Conservation (phyloP, 2,888 invertebrate genomes). For the Trichogramma evanescens region DNA sequence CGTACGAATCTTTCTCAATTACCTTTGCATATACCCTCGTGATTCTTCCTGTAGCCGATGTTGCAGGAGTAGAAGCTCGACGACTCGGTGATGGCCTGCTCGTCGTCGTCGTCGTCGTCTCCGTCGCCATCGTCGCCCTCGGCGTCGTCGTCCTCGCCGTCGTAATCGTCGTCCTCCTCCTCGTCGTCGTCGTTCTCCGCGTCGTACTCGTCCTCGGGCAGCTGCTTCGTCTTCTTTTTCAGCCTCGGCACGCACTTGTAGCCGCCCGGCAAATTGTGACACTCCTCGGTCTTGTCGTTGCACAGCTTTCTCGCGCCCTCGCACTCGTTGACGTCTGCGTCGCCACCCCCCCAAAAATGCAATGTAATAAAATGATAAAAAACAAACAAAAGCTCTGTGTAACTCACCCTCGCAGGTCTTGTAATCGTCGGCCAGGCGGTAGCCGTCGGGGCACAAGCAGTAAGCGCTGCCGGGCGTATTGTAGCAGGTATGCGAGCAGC, state of each 20-base stretch:
- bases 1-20: conserved; percentile 19
- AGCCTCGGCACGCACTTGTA: conserved; percentile 39
- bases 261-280: conserved; percentile 51
- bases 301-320: conserved; percentile 33
- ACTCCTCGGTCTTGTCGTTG: conserved; percentile 30
- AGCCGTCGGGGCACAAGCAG: conserved; percentile 41
- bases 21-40: conserved; percentile 47
- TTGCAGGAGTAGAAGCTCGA: conserved; percentile 37
- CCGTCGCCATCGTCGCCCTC: conserved; percentile 32
- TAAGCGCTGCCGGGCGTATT: conserved; percentile 52
- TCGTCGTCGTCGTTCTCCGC: conserved; percentile 33
- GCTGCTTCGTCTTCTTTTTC: conserved; percentile 33
- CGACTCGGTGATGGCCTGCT: conserved; percentile 34
- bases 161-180: conserved; percentile 28
- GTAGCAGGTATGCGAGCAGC: conserved; percentile 56
- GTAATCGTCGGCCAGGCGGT: conserved; percentile 34
- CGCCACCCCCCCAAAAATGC: not conserved
- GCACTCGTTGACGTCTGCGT: conserved; percentile 60
- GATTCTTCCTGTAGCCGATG: conserved; percentile 47
- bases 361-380: not conserved
- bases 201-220: conserved; percentile 38
- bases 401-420: conserved; percentile 38
- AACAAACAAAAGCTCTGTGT: not conserved
- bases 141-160: conserved; percentile 31
- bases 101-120: conserved; percentile 28